A percentile compares a stretch with the other conserved stretches of the same genome.
phyloP scores from a whole-genome alignment of 2,113 vertebrate species.

The Cyprinus carpio region DNA sequence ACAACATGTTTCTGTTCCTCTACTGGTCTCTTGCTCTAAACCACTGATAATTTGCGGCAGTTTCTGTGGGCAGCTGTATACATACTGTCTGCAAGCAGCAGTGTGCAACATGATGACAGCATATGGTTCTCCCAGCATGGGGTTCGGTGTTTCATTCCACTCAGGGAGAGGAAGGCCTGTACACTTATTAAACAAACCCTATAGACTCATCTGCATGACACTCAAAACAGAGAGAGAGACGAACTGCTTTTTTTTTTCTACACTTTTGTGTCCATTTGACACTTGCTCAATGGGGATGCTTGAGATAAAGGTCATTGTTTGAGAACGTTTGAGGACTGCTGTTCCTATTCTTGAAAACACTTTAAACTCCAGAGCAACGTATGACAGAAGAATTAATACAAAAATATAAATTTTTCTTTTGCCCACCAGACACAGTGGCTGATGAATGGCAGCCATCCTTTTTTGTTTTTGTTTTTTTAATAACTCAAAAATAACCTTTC shows the following conservation, averaged over 20 bases:
- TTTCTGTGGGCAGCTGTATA: constrained; percentile 50
- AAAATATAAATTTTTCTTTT: no score
- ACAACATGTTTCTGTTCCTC: neutral
- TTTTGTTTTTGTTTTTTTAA: no score
- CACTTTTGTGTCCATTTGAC: neutral
- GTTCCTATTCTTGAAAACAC: neutral
- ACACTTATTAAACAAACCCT: constrained; percentile 40
- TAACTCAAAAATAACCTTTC: no score
- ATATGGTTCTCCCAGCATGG: constrained; percentile 59
- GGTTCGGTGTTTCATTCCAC: constrained; percentile 35
- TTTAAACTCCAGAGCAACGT: no score
- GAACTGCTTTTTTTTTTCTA: neutral
- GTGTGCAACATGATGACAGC: constrained; percentile 50
- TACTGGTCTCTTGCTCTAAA: constrained; percentile 33
- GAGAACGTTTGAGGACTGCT: neutral
- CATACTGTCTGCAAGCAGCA: constrained; percentile 44
- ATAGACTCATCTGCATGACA: constrained; percentile 34
- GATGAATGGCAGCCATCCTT: no score
- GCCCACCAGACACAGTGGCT: no score
- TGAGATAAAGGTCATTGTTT: neutral
- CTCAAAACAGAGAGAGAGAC: neutral
- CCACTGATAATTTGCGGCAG: neutral
- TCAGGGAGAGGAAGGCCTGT: constrained; percentile 43
- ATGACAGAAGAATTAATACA: no score
- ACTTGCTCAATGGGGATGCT: neutral